Base-by-base conservation (phyloP, 2,888 invertebrate species). In the Netelia virgata region DNA sequence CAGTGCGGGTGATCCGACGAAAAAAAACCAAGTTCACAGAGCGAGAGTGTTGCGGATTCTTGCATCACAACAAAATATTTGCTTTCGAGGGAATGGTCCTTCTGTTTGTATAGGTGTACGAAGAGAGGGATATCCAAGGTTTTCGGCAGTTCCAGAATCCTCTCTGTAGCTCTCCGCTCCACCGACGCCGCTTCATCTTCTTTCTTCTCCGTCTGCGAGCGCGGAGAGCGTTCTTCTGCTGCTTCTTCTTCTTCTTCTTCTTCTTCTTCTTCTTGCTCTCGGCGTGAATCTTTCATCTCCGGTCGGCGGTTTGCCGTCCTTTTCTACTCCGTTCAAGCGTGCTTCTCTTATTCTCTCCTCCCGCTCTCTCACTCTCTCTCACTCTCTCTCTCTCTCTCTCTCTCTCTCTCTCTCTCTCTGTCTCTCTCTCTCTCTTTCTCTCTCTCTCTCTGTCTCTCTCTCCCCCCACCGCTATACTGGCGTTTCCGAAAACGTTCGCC, bases 1-100 rank as follows among this genome's bases (percentile, higher is more conserved):
- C 1, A n/a, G n/a, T 9, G 8, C 36, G 8, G 64, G 36, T 61
- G 14, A 50, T 3, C 8, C 55, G 23, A 64, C 41, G 64, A 63
- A 36, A 63, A 70, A 55, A 55, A 76, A 68, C 43, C 78, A 84
- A 81, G 50, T 74, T 88, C 88, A 89, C n/a, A n/a, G 88, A 88
- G 85, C 89, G 87, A 88, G 85, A 89, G 87, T 89, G 87, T 91
- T 89, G 90, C 91, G 89, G 88, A 92, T 92, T 92, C 92, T 92
- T 90, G 91, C 92, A 92, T 92, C 91, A 92, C 90, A 91, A 92
- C 91, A 92, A 92, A 92, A 92, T 92, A 91, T 92, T 92, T 92
- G 91, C 91, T 91, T 91, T 92, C 87, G 86, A 87, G 83, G 86
- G 86, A 87, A 82, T 69, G 79, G 86, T 86, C 79, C 11, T 1